These are phyloP conservation scores for Pampus argenteus DNA, from an alignment of 2,797 vertebrate species.

Conservation along the genomic window DNA sequence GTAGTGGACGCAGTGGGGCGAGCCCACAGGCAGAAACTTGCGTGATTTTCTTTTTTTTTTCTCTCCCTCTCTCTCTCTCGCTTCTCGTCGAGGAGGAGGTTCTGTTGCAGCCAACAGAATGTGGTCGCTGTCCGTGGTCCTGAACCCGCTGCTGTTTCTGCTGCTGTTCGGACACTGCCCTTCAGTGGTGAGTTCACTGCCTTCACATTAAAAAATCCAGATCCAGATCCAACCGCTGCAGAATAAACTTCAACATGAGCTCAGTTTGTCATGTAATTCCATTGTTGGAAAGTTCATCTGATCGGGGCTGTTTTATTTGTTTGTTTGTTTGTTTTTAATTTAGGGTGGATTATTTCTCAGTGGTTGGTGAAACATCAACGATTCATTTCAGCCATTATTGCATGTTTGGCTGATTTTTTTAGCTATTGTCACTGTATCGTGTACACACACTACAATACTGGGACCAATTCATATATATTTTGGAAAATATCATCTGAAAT, in stretches of 20 bases:
- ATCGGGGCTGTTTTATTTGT: neutral
- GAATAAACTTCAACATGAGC: conserved; percentile 20
- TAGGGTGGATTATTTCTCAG: conserved; percentile 21
- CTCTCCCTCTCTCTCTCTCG: too few relatives aligned
- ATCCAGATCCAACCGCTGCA: too few relatives aligned
- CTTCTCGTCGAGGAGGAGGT: conserved; percentile 11
- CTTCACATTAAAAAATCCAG: conserved; percentile 7
- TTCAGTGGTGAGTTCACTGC: conserved; percentile 86
- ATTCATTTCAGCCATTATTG: conserved; percentile 35
- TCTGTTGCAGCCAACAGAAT: conserved; percentile 78
- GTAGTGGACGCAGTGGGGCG: conserved; percentile 63
- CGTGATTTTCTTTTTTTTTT: conserved; percentile 41
- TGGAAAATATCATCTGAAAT: neutral
- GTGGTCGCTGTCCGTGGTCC: conserved; percentile 87
- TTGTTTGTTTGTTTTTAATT: neutral
- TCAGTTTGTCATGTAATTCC: neutral
- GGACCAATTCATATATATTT: neutral
- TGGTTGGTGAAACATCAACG: conserved; percentile 2
- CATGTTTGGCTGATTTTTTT: conserved; percentile 26
- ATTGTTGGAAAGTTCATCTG: conserved; percentile 33
- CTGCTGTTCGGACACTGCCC: conserved; percentile 89
- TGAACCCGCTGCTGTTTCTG: conserved; percentile 90
- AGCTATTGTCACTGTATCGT: neutral
- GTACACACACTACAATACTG: neutral
- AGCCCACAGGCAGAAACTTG: conserved; percentile 77